These are phyloP conservation scores for Sitobion miscanthi DNA, from an alignment of 1,140 invertebrate genomes.

Conservation along the genomic window DNA sequence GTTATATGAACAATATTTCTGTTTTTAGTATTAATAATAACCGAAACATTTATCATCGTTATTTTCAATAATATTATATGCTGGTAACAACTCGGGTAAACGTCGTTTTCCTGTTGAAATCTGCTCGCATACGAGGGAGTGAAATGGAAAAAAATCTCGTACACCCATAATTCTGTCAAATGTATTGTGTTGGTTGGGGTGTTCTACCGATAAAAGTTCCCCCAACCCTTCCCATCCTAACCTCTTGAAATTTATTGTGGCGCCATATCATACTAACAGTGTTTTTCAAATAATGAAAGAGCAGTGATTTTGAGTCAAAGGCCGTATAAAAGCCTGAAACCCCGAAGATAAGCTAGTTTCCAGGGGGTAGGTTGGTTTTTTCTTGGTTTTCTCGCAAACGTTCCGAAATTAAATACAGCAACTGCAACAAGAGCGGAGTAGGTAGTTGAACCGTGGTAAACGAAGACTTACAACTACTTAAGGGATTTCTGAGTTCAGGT, in stretches of 20 bases:
- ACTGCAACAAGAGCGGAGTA: not conserved
- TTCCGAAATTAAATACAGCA: constrained; percentile 30
- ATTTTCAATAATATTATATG: not conserved
- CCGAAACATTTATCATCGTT: not conserved
- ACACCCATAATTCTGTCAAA: constrained; percentile 49
- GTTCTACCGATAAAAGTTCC: constrained; percentile 51
- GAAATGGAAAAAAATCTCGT: constrained; percentile 37
- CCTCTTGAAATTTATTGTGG: constrained; percentile 52
- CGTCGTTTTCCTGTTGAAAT: constrained; percentile 47
- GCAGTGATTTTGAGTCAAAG: constrained; percentile 43
- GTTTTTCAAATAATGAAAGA: constrained; percentile 55
- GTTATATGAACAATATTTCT: not conserved
- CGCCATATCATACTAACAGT: constrained; percentile 48
- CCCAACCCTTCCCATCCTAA: constrained; percentile 12
- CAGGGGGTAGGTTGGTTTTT: constrained; percentile 7
- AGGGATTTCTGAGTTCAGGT: constrained; percentile 53
- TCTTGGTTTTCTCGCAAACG: not conserved
- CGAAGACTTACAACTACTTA: constrained; percentile 54
- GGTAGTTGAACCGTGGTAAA: constrained; percentile 21
- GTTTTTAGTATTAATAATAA: not conserved
- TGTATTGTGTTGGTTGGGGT: constrained; percentile 48
- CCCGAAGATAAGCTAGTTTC: constrained; percentile 50
- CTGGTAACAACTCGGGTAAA: constrained; percentile 4
- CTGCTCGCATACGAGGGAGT: not conserved
- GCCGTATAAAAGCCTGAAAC: constrained; percentile 53